Conservation (phyloP, 1,140 invertebrate species). For the Plectrocnemia conspersa region DNA sequence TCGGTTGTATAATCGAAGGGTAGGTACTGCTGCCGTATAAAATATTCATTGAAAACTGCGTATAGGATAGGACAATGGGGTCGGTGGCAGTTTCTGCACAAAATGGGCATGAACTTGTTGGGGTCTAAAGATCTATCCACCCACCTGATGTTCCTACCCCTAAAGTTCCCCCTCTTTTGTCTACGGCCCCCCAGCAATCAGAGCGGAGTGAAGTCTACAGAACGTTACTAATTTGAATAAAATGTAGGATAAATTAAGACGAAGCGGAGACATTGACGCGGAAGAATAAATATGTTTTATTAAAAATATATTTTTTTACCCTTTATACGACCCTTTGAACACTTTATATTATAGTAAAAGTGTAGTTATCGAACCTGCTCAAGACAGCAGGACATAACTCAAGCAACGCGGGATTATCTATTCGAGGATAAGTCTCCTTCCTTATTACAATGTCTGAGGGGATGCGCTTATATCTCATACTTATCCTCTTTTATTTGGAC, state of each 20-base stretch:
- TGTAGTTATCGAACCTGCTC: too few relatives aligned
- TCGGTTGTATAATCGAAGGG: background rate
- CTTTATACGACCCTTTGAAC: too few relatives aligned
- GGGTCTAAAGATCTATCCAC: conserved; percentile 23
- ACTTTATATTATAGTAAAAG: too few relatives aligned
- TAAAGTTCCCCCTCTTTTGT: conserved; percentile 19
- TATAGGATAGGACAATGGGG: conserved; percentile 14
- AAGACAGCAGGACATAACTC: too few relatives aligned
- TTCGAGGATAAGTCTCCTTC: conserved; percentile 15
- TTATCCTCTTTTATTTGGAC: conserved; percentile 12
- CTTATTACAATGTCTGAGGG: conserved; percentile 21
- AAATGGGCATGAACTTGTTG: conserved; percentile 23
- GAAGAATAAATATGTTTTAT: background rate
- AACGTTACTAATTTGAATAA: conserved; percentile 37
- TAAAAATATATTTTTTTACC: background rate
- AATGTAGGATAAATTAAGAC: conserved; percentile 36
- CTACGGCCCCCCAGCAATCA: conserved; percentile 28
- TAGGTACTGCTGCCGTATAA: conserved; percentile 5
- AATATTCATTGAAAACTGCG: conserved; percentile 18
- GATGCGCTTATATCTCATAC: conserved; percentile 11
- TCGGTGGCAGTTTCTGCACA: conserved; percentile 3
- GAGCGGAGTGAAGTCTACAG: conserved; percentile 33
- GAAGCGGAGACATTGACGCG: conserved; percentile 5
- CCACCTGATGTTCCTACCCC: background rate
- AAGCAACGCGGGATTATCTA: conserved; percentile 19